Evolutionary conservation across 1,140 invertebrate species (phyloP).

Genomic region (Drosophila orena): DNA sequence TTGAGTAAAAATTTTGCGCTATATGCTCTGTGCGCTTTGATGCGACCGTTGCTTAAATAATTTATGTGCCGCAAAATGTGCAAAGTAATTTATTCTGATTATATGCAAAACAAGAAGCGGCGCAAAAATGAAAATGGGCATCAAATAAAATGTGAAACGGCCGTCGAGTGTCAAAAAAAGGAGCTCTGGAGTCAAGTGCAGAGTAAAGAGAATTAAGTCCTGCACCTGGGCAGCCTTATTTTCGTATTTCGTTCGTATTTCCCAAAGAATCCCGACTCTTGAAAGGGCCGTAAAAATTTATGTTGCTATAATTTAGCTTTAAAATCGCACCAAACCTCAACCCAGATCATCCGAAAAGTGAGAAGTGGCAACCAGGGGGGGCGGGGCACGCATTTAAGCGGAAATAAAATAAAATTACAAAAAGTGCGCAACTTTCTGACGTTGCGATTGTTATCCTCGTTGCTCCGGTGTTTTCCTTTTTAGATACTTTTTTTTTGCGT

Average conservation of each 20-base stretch:
- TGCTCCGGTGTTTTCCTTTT: slow-evolving; percentile 31
- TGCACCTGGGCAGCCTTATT: slow-evolving; percentile 60
- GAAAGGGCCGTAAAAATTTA: slow-evolving; percentile 72
- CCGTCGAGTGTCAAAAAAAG: slow-evolving; percentile 72
- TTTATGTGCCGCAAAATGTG: slow-evolving; percentile 81
- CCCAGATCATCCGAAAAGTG: slow-evolving; percentile 19
- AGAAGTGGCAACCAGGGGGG: slow-evolving; percentile 21
- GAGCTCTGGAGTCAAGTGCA: slow-evolving; percentile 63
- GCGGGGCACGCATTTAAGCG: slow-evolving; percentile 73
- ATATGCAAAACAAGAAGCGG: slow-evolving; percentile 59
- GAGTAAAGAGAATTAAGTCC: slow-evolving; percentile 70
- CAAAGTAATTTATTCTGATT: slow-evolving; percentile 82
- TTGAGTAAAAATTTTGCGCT: slow-evolving; percentile 11
- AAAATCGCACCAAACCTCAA: slow-evolving; percentile 59
- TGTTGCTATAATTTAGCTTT: slow-evolving; percentile 77
- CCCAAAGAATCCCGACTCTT: not conserved
- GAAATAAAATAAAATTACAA: slow-evolving; percentile 83
- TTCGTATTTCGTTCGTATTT: slow-evolving; percentile 14
- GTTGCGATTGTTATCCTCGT: slow-evolving; percentile 76
- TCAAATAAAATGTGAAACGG: slow-evolving; percentile 73
- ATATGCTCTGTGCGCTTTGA: slow-evolving; percentile 26
- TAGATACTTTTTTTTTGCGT: not conserved
- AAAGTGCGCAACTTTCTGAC: slow-evolving; percentile 81
- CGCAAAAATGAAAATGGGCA: slow-evolving; percentile 54
- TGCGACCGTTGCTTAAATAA: slow-evolving; percentile 65